Conservation (phyloP, 2,888 invertebrate genomes). For the Cantharis nigra region DNA sequence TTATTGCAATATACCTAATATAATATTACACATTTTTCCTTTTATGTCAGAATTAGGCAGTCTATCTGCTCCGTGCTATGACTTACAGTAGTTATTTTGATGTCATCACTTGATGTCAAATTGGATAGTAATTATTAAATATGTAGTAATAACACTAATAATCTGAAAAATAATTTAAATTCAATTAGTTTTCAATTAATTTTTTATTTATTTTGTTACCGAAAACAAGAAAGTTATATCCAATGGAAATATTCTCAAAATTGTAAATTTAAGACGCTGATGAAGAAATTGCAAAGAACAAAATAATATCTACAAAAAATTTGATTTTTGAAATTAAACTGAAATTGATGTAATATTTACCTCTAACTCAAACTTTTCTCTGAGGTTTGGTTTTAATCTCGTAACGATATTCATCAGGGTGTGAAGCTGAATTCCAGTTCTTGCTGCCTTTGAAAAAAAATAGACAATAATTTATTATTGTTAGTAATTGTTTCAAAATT, state of each 20-base stretch:
- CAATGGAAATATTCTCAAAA: not conserved
- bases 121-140: not conserved
- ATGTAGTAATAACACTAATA: not conserved
- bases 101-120: not conserved
- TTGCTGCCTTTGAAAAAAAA: not conserved
- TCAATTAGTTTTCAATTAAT: not conserved
- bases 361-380: not conserved
- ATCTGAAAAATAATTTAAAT: not conserved
- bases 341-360: not conserved
- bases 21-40: too few species aligned
- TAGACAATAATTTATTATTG: too few species aligned
- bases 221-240: not conserved
- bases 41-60: too few species aligned
- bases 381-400: not conserved
- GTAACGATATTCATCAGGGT: not conserved
- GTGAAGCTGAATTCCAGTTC: not conserved
- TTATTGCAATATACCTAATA: too few species aligned
- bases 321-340: too few species aligned
- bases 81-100: too few species aligned
- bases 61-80: too few species aligned
- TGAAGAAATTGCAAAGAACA: not conserved
- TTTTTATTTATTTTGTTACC: not conserved
- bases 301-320: not conserved
- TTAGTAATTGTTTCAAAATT: too few species aligned
- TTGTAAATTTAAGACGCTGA: not conserved